These are phyloP conservation scores for Conus betulinus DNA, from an alignment of 1,140 invertebrate species.

Conservation along the genomic window DNA sequence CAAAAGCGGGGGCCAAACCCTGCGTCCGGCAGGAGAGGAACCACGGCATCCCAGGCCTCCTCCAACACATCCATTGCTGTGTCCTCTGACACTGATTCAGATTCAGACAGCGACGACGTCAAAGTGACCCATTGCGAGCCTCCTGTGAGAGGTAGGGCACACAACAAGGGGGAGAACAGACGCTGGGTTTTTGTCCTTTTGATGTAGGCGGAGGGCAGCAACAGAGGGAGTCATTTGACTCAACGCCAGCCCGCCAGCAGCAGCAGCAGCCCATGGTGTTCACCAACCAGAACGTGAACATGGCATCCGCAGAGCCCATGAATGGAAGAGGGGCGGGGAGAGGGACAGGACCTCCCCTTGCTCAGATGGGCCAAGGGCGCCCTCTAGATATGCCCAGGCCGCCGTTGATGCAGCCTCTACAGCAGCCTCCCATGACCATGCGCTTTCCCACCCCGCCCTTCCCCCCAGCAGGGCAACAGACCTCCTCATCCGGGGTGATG, in stretches of 20 bases:
- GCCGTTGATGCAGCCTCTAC: background rate
- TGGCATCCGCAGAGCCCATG: background rate
- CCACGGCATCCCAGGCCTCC: background rate
- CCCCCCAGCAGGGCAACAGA: background rate
- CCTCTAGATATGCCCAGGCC: too few relatives aligned
- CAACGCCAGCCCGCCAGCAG: background rate
- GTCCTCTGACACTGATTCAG: conserved; percentile 22
- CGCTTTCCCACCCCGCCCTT: background rate
- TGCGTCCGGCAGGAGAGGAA: background rate
- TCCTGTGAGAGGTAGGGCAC: too few relatives aligned
- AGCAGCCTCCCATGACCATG: background rate
- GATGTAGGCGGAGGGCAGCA: background rate
- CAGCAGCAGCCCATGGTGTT: conserved; percentile 19
- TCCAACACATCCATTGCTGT: background rate
- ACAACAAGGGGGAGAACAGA: background rate
- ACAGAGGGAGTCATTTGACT: background rate
- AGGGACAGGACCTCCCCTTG: background rate
- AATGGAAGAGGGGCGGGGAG: background rate
- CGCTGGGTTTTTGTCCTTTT: conserved; percentile 14
- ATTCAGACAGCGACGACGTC: conserved; percentile 26
- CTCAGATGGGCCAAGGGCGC: too few relatives aligned
- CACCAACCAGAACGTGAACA: background rate
- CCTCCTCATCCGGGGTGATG: background rate
- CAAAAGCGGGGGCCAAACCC: background rate
- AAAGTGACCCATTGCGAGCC: background rate